Base-by-base conservation (phyloP, 2,888 invertebrate genomes). In the Andrena chrysosceles region DNA sequence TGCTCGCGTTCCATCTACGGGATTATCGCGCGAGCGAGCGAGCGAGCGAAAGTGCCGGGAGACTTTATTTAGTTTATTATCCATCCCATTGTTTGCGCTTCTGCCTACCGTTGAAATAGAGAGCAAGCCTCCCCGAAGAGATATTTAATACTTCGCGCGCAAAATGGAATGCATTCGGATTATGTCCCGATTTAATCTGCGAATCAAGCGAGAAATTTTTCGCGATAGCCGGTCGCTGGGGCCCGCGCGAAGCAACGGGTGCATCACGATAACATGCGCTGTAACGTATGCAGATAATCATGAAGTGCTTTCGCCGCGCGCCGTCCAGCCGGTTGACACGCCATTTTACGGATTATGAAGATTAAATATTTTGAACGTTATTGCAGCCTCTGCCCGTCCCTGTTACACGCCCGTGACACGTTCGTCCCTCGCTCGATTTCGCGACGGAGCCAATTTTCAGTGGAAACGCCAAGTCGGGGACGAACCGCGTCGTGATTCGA, bases 111-210 rank as follows among this genome's bases (percentile, higher is more conserved):
- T 63, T 74, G 74, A 75, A 80, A 83, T 68, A 71, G 63, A 54
- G 64, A 67, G 54, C 66, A 71, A 63, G 54, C 69, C 48, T 48
- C 68, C 70, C 79, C 64, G 66, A 75, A 71, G 74, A 68, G 82
- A 86, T 77, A 83, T 82, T 80, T 81, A 83, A 86, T 81, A 68
- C 67, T 60, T 20, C 23, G 42, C 56, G 78, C 76, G 62, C 76
- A 62, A 54, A 81, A 85, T 74, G 66, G 72, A 81, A 77, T 62
- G 74, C 83, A 48, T 56, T 48, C 78, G 73, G 81, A 81, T 87
- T 84, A 85, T 70, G 76, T 72, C 26, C 62, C 74, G 78, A 83
- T 84, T 83, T 87, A 85, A 87, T 87, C 84, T 54, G 68, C 64
- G 70, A 83, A 77, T 74, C 81, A 42, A 26, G 64, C 74, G 73